A percentile compares a stretch with the other conserved stretches of the same genome.
Evolutionary conservation across 2,113 vertebrate species (phyloP).

Genomic region (Hippoglossus stenolepis): DNA sequence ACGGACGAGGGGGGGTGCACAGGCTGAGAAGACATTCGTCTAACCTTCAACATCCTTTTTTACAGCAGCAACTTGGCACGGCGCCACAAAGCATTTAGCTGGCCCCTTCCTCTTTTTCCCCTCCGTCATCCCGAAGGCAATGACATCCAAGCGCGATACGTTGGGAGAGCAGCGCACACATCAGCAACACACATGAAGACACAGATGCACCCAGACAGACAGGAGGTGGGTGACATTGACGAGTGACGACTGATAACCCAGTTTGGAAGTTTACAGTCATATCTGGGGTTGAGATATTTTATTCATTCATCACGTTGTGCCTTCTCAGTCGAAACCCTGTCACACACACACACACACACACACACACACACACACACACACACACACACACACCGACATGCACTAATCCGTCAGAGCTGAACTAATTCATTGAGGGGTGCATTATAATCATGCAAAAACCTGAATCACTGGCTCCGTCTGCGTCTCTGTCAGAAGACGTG

Average conservation of each 20-base stretch:
- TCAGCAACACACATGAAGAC: conserved; percentile 5
- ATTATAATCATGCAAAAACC: conserved; percentile 50
- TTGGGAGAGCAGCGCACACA: conserved; percentile 12
- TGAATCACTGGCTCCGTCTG: conserved; percentile 54
- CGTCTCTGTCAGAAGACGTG: conserved; percentile 21
- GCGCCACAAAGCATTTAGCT: conserved; percentile 39
- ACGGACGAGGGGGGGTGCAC: conserved; percentile 1
- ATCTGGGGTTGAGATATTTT: conserved; percentile 28
- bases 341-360: conserved; percentile 12
- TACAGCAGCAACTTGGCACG: conserved; percentile 46
- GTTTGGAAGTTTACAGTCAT: conserved; percentile 53
- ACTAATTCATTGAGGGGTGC: conserved; percentile 47
- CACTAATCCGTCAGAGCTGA: conserved; percentile 42
- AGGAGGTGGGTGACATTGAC: conserved; percentile 14
- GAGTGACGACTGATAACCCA: neutral
- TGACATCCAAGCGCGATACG: conserved; percentile 35
- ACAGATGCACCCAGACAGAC: neutral
- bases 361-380: neutral
- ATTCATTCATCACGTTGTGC: conserved; percentile 12
- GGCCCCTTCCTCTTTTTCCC: neutral
- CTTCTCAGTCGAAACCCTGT: neutral
- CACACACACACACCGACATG: neutral
- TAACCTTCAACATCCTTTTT: conserved; percentile 68
- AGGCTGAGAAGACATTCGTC: conserved; percentile 17
- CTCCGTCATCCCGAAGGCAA: conserved; percentile 34